Percentiles rank a stretch among this genome's conserved stretches.
Evolutionary conservation across 2,888 invertebrate genomes (phyloP).

Genomic region (Lordiphosa andalusiaca): DNA sequence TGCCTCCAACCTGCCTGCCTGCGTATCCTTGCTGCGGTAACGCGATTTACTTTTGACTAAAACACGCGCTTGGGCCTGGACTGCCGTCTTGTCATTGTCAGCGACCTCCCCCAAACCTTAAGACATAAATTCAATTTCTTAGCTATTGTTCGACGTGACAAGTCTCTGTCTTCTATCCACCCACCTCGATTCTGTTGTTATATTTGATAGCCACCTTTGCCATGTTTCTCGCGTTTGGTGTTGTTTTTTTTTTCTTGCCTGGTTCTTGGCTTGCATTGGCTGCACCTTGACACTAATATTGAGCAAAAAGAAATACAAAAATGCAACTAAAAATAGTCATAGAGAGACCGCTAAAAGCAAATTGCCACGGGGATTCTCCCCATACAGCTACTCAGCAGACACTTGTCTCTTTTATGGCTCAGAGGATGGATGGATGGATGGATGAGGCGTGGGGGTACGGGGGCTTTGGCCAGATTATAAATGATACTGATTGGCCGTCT

Average conservation of each 20-base stretch:
- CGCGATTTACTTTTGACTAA: slow-evolving; percentile 57
- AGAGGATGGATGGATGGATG: no score
- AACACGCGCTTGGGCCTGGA: slow-evolving; percentile 45
- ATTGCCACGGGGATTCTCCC: slow-evolving; percentile 27
- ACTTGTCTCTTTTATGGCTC: no score
- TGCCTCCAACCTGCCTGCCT: slow-evolving; percentile 27
- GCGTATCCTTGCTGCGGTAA: slow-evolving; percentile 57
- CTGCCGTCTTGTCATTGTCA: slow-evolving; percentile 9
- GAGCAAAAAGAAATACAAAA: slow-evolving; percentile 47
- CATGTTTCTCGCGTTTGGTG: slow-evolving; percentile 29
- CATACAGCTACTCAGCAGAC: no score
- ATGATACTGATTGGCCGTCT: not conserved
- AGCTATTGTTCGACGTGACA: slow-evolving; percentile 41
- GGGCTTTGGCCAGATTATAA: slow-evolving; percentile 11
- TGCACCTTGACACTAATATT: slow-evolving; percentile 75
- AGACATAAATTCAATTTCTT: slow-evolving; percentile 56
- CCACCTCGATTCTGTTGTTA: slow-evolving; percentile 28
- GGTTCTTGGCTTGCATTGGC: slow-evolving; percentile 43
- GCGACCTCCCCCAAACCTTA: slow-evolving; percentile 18
- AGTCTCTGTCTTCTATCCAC: slow-evolving; percentile 19
- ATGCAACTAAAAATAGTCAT: slow-evolving; percentile 50
- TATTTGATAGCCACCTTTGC: slow-evolving; percentile 53
- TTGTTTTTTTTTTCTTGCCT: slow-evolving; percentile 37
- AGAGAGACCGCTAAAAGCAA: slow-evolving; percentile 49
- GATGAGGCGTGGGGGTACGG: no score